Evolutionary conservation across 2,113 vertebrate species (phyloP).

Genomic region (Riparia riparia): DNA sequence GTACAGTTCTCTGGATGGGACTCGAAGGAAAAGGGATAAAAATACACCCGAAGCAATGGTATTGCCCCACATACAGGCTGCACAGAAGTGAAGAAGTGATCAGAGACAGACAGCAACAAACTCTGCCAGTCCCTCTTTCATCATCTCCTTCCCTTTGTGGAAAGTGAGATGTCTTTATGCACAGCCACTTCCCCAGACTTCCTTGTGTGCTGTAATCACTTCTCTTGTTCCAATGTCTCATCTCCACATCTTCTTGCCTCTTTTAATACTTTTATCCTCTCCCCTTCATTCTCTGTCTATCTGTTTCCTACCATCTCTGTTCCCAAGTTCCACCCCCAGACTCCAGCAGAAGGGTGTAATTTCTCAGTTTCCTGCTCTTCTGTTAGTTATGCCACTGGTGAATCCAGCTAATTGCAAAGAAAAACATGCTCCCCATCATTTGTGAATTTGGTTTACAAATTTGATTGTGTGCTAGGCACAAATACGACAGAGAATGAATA

Average conservation of each 20-base stretch:
- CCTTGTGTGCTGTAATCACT: background rate
- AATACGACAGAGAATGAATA: background rate
- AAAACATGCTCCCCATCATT: background rate
- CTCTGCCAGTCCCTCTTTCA: background rate
- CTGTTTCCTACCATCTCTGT: background rate
- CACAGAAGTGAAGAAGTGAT: background rate
- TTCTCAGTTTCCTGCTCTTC: constrained; percentile 20
- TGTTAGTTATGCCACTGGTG: constrained; percentile 5
- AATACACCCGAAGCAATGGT: background rate
- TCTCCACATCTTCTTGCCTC: background rate
- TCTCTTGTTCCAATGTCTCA: background rate
- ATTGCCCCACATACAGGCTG: background rate
- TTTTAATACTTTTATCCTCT: background rate
- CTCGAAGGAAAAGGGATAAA: background rate
- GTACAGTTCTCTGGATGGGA: background rate
- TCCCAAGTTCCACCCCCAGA: background rate
- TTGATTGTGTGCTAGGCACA: background rate
- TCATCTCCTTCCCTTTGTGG: background rate
- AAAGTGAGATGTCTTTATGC: background rate
- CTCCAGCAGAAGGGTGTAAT: background rate
- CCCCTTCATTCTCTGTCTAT: background rate
- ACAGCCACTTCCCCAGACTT: background rate
- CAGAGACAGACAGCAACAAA: background rate
- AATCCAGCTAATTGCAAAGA: constrained; percentile 56
- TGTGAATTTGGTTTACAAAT: constrained; percentile 55